phyloP scores from a whole-genome alignment of 2,113 vertebrate genomes.

The Smithornis capensis region DNA sequence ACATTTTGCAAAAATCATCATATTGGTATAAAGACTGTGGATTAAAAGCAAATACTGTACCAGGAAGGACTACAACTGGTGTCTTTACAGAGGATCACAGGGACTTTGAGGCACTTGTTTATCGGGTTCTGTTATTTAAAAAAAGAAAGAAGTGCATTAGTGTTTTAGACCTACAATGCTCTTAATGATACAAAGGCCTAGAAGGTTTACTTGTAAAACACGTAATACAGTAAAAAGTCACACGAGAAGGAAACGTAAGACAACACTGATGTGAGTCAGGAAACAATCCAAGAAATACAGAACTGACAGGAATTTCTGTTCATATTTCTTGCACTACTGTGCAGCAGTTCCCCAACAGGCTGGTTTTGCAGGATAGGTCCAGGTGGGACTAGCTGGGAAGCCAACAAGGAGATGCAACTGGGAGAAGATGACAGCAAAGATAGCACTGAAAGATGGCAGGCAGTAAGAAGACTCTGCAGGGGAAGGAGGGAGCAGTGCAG shows the following conservation, averaged over 20 bases:
- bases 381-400: not conserved
- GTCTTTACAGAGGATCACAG: not conserved
- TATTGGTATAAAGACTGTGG: not conserved
- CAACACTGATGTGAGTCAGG: not conserved
- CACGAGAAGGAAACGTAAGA: not conserved
- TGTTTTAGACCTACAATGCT: not conserved
- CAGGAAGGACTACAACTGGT: not conserved
- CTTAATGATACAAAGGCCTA: not conserved
- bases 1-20: not conserved
- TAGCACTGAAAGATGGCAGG: not conserved
- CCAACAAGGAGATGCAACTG: not conserved
- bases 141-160: not conserved
- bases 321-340: not conserved
- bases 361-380: not conserved
- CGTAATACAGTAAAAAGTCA: fast-evolving
- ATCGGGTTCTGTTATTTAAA: not conserved
- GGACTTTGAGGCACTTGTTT: not conserved
- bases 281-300: not conserved
- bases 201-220: not conserved
- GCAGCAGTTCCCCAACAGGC: not conserved
- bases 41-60: constrained; percentile 25
- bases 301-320: not conserved
- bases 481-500: not conserved
- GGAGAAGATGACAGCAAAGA: not conserved
- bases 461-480: not conserved